Percentiles rank a stretch among this genome's conserved stretches.
These are phyloP conservation scores for Aulostomus chinensis DNA, from an alignment of 2,797 vertebrate genomes.

Conservation along the genomic window DNA sequence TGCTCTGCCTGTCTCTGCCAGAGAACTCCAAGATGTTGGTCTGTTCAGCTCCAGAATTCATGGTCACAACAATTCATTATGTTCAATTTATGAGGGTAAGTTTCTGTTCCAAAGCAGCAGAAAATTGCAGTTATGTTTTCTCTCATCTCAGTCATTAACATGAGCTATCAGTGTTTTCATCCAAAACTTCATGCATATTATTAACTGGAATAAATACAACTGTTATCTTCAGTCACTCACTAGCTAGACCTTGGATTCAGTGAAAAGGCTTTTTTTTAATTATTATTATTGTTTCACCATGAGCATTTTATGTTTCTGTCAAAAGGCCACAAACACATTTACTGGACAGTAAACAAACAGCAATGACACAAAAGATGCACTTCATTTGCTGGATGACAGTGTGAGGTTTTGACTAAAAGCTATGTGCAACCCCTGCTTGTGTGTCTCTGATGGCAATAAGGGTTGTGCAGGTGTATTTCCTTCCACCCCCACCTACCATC, in stretches of 20 bases:
- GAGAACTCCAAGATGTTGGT: conserved; percentile 15
- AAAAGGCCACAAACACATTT: neutral
- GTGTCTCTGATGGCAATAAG: conserved; percentile 24
- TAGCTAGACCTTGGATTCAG: neutral
- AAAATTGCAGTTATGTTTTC: too few species aligned
- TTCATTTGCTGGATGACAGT: conserved; percentile 3
- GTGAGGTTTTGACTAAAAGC: conserved; percentile 2
- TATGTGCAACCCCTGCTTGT: conserved; percentile 1
- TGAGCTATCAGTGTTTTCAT: too few species aligned
- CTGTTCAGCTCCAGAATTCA: conserved; percentile 18
- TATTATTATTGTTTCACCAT: too few species aligned
- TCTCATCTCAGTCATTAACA: too few species aligned
- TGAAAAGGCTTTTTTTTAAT: conserved; percentile 12
- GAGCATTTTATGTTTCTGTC: neutral
- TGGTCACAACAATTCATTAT: conserved; percentile 5
- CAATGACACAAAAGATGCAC: conserved; percentile 8
- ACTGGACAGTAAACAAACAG: conserved; percentile 2
- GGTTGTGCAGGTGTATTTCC: conserved; percentile 45
- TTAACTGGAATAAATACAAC: neutral
- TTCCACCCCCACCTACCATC: conserved; percentile 56
- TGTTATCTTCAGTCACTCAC: neutral
- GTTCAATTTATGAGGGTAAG: neutral
- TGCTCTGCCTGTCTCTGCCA: conserved; percentile 33
- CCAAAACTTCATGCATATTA: neutral
- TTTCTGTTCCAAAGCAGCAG: neutral